Evolutionary conservation across 2,888 invertebrate genomes (phyloP).

Genomic region (Platycheirus rosarum): DNA sequence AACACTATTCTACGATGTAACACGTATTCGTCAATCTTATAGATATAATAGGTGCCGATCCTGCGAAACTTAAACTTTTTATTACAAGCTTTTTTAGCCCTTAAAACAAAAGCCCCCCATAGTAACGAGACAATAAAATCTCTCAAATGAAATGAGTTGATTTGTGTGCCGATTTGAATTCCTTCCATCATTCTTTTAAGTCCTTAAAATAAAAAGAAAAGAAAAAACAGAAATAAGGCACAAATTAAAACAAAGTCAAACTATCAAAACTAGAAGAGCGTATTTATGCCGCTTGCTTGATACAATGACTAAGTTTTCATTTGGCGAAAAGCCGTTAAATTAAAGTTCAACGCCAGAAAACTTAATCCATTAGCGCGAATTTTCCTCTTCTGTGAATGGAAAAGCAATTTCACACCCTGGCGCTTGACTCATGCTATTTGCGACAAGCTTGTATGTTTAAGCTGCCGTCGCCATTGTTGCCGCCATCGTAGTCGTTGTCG

Average conservation of each 20-base stretch:
- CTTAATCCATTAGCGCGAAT: slow-evolving; percentile 66
- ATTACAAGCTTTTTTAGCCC: too few species aligned
- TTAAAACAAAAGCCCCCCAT: background rate
- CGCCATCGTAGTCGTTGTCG: too few species aligned
- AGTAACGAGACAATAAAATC: background rate
- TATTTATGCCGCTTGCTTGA: background rate
- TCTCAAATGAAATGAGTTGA: background rate
- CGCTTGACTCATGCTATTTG: slow-evolving; percentile 17
- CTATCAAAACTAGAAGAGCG: background rate
- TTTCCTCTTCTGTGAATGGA: slow-evolving; percentile 48
- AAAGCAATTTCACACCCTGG: slow-evolving; percentile 41
- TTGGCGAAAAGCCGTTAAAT: slow-evolving; percentile 50
- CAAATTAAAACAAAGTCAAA: background rate
- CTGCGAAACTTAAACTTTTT: too few species aligned
- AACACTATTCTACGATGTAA: too few species aligned
- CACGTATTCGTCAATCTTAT: too few species aligned
- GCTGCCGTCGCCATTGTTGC: slow-evolving; percentile 1
- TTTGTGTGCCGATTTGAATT: background rate
- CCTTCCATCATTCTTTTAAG: background rate
- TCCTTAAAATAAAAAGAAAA: background rate
- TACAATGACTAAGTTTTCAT: slow-evolving; percentile 35
- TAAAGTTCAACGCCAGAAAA: slow-evolving; percentile 58
- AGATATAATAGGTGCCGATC: too few species aligned
- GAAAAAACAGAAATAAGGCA: too few species aligned
- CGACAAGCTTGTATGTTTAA: slow-evolving; percentile 28